Evolutionary conservation across 2,797 vertebrate species (phyloP), one percentile per base, ranked within the genome.

Genomic region (Bufotes viridis): DNA sequence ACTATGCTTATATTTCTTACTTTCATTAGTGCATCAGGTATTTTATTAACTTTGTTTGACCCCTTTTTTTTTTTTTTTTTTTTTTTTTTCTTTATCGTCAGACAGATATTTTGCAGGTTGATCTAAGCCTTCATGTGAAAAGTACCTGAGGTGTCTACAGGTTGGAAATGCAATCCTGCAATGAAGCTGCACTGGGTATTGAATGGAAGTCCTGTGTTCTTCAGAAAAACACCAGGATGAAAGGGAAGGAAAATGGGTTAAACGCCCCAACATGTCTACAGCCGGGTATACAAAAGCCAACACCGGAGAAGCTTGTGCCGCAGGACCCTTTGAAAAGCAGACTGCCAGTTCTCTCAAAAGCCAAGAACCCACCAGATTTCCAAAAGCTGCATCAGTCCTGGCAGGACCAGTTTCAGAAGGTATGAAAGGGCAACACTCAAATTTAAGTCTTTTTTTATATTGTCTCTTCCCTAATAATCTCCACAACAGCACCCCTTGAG

Each of bases 321-420:
- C 84, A 29, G 65, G 91, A 89, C 86, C 3, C 90, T 51, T 29
- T 29, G 17, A 79, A 90, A 78, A 94, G 94, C 88, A 94, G 90
- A 91, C 93, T 94, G 78, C 93, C 93, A 0, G 22, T 94, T 13
- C 91, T 87, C 3, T 83, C 82, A 87, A 90, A 91, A 92, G 69
- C 88, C 12, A 89, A 76, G 89, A 26, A 69, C 42, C 89, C 85
- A 42, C 85, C 90, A 82, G 90, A 89, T 20, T 81, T 61, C 53
- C 83, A 81, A 24, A 84, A 76, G n/a, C 75, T 75, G 60, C 83
- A 89, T 22, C 87, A 88, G 79, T 86, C 90, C 70, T 92, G 92
- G 90, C 92, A 93, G 85, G 91, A 90, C 53, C 90, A 85, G 57
- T 91, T 92, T 80, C 93, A 92, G 17, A 92, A 86, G 91, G 94